phyloP scores from a whole-genome alignment of 2,797 vertebrate genomes.

The Spheniscus humboldti region DNA sequence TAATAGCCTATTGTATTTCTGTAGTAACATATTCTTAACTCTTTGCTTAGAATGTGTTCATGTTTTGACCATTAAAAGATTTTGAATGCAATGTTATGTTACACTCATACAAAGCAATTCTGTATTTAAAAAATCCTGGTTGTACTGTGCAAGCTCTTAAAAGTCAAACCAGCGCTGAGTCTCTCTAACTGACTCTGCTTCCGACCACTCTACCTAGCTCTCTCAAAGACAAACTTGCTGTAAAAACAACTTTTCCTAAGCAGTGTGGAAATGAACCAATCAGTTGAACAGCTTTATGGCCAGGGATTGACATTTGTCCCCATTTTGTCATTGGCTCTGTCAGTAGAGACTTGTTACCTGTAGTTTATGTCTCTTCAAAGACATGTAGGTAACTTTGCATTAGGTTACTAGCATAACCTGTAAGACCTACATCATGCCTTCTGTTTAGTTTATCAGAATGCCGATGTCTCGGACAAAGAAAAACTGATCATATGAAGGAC shows the following conservation, averaged over 20 bases:
- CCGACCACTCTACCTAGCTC: neutral
- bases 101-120: neutral
- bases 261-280: rapidly evolving
- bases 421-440: neutral
- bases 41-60: neutral
- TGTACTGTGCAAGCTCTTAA: neutral
- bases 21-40: neutral
- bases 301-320: neutral
- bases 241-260: neutral
- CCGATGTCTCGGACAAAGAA: neutral
- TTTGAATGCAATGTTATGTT: neutral
- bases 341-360: neutral
- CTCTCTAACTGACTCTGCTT: neutral
- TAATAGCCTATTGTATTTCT: neutral
- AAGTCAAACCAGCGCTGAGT: neutral
- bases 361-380: neutral
- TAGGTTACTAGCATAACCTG: neutral
- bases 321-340: neutral
- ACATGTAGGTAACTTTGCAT: neutral
- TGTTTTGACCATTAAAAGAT: neutral
- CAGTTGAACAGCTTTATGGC: neutral
- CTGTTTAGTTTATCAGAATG: neutral
- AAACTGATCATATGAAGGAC: neutral
- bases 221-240: neutral
- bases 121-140: neutral